Evolutionary conservation across 1,140 invertebrate genomes (phyloP).

Genomic region (Drosophila subpulchrella): DNA sequence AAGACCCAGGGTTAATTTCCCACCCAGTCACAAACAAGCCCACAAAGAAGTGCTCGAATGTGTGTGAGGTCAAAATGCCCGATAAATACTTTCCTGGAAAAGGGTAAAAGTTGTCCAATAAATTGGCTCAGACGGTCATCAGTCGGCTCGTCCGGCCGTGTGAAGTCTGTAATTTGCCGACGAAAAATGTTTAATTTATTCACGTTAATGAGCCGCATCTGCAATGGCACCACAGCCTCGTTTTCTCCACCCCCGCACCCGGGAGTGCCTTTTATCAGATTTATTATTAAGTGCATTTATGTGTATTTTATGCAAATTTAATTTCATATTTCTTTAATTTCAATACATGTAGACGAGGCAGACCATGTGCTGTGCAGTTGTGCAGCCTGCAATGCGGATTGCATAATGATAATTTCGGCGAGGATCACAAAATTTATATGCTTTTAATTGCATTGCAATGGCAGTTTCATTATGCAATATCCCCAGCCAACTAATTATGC

Average conservation of each 20-base stretch:
- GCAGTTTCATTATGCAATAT: constrained; percentile 70
- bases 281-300: constrained; percentile 73
- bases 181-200: constrained; percentile 71
- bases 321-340: constrained; percentile 77
- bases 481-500: constrained; percentile 46
- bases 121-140: constrained; percentile 28
- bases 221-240: constrained; percentile 20
- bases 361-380: constrained; percentile 66
- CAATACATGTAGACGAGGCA: constrained; percentile 31
- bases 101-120: constrained; percentile 22
- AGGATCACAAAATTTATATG: constrained; percentile 64
- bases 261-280: constrained; percentile 66
- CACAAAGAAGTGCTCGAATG: constrained; percentile 17
- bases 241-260: neutral
- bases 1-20: neutral
- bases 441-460: constrained; percentile 76
- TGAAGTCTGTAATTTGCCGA: constrained; percentile 56
- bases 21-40: neutral
- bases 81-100: constrained; percentile 24
- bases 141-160: constrained; percentile 10
- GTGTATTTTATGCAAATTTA: constrained; percentile 43
- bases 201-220: constrained; percentile 75
- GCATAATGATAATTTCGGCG: constrained; percentile 62
- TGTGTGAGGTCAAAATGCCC: constrained; percentile 12
- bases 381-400: constrained; percentile 10